Base-by-base conservation (phyloP, 2,888 invertebrate species). In the Calameuta filiformis region DNA sequence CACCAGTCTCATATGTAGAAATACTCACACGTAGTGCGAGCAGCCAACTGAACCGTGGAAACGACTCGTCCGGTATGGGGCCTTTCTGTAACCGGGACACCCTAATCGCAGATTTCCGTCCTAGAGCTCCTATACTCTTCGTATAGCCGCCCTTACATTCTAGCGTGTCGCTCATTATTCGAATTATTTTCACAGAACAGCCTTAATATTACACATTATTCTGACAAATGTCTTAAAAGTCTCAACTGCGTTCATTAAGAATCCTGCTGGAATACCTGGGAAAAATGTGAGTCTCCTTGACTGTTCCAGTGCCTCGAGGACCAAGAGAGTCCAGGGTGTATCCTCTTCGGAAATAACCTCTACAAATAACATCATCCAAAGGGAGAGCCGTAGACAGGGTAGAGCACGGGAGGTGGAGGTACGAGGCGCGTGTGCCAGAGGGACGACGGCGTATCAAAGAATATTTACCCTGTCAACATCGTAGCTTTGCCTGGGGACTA, bases 31-130 rank as follows among this genome's bases (percentile, higher is more conserved):
- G 40, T 40, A 40, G 40, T 40, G 40, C 40, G 40, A 15, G 40
- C 40, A 15, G 40, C 40, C 40, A 40, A 89, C 83, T 89, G 91
- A 89, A 91, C 88, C 91, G 90, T 91, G 90, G 89, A 90, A 89
- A 90, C 87, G 89, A 83, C 86, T 89, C 90, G 90, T 90, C 91
- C 91, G 90, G 90, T 89, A 83, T 86, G 80, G 85, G 86, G 85
- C 85, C 85, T 87, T 84, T 87, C 87, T 87, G 87, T 86, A 85
- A 82, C 79, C 88, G 89, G 89, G 88, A 88, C 89, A 89, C 86
- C 73, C 85, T 91, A 91, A 91, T 91, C 88, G 90, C 86, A 86
- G 87, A 89, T 89, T 89, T 91, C 91, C 91, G 91, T 87, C 86
- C 85, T 15, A 15, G 40, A 40, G 40, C 15, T 15, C 40, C 40